These are phyloP conservation scores for Plecotus auritus DNA, from an alignment of 2,113 vertebrate genomes.

Conservation along the genomic window DNA sequence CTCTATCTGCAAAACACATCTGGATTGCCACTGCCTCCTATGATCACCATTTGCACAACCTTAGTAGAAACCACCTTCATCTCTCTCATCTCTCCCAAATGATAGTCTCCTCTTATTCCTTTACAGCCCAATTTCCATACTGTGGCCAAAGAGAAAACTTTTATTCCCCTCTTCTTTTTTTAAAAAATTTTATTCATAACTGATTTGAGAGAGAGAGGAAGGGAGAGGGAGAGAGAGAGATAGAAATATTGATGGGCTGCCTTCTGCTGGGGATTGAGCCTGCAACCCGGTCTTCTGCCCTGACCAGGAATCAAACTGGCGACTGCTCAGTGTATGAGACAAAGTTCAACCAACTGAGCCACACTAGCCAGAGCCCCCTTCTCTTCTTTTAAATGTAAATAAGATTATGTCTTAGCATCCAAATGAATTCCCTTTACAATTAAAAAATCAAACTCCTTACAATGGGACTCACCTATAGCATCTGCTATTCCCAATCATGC, in stretches of 20 bases:
- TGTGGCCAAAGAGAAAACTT: background rate
- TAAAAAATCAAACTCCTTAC: background rate
- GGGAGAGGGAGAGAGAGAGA: too few species aligned
- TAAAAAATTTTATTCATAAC: too few species aligned
- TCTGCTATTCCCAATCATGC: background rate
- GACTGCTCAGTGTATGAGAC: too few species aligned
- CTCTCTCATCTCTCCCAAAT: background rate
- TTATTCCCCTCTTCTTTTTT: background rate
- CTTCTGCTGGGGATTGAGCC: too few species aligned
- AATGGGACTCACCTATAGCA: background rate
- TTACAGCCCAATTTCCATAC: background rate
- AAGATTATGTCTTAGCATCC: background rate
- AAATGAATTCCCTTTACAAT: background rate
- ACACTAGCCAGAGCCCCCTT: too few species aligned
- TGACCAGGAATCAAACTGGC: too few species aligned
- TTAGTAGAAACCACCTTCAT: background rate
- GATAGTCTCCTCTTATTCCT: background rate
- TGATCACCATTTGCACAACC: background rate
- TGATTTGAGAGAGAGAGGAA: too few species aligned
- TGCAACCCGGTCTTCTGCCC: too few species aligned
- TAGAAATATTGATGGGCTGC: too few species aligned
- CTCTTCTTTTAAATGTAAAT: background rate
- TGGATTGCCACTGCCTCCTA: background rate
- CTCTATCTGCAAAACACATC: background rate
- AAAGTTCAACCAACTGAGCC: too few species aligned